Conservation (phyloP, 2,113 vertebrate genomes). For the Myiagra hebetior region DNA sequence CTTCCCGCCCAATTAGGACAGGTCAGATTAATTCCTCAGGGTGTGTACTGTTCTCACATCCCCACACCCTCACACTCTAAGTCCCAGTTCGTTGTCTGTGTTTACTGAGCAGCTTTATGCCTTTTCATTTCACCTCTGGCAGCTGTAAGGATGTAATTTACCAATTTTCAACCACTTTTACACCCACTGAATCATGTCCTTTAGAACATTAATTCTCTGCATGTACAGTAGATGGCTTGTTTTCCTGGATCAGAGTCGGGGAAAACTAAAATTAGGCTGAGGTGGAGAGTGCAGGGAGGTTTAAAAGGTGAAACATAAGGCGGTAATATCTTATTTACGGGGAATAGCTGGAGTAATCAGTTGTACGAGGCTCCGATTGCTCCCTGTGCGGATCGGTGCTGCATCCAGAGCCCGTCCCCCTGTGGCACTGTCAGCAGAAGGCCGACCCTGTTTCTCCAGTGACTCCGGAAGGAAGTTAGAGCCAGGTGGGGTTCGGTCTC, state of each 20-base stretch:
- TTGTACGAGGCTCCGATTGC: neutral
- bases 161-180: neutral
- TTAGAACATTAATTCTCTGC: neutral
- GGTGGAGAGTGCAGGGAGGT: neutral
- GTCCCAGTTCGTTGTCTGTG: neutral
- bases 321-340: neutral
- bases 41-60: too few relatives aligned
- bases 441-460: neutral
- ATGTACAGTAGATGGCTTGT: neutral
- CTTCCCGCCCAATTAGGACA: neutral
- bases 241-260: neutral
- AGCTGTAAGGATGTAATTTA: neutral
- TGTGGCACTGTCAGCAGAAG: neutral
- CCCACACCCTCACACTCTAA: fast-evolving
- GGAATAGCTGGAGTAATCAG: fast-evolving
- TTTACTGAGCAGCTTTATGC: neutral
- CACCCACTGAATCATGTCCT: neutral
- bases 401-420: neutral
- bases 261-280: neutral
- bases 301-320: neutral
- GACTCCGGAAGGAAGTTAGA: neutral
- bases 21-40: neutral
- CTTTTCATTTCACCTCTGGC: neutral
- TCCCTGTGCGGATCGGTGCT: too few relatives aligned
- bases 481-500: neutral